Conservation (phyloP, 2,888 invertebrate species). For the Agrotis ipsilon region DNA sequence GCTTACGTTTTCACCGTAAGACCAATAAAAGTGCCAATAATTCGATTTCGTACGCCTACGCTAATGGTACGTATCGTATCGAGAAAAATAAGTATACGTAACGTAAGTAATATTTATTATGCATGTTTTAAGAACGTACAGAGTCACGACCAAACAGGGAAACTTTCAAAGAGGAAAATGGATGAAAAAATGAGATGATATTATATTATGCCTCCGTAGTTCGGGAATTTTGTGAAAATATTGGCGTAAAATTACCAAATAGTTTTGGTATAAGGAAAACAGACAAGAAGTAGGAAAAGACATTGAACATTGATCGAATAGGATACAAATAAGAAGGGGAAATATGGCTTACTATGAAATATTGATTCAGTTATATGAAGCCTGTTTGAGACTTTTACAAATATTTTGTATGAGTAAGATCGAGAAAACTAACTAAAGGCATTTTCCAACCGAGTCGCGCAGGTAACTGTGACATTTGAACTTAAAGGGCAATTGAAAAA, state of each 20-base stretch:
- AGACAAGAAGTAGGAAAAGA: constrained; percentile 5
- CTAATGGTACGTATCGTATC: not conserved
- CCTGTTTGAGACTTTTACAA: not conserved
- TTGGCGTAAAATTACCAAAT: constrained; percentile 41
- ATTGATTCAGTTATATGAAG: constrained; percentile 1
- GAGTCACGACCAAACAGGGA: constrained; percentile 27
- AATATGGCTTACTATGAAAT: constrained; percentile 9
- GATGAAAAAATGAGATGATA: constrained; percentile 28
- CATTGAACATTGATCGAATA: not conserved
- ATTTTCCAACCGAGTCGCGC: not conserved
- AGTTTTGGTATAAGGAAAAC: constrained; percentile 24
- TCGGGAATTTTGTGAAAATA: constrained; percentile 49
- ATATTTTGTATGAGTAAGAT: not conserved
- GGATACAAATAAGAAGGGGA: not conserved
- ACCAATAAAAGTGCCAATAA: not conserved
- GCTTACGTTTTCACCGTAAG: not conserved
- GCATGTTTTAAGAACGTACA: constrained; percentile 25
- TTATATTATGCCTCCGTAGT: constrained; percentile 44
- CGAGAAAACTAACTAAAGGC: not conserved
- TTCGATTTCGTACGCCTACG: not conserved
- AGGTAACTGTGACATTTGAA: too few relatives aligned
- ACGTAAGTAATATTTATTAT: not conserved
- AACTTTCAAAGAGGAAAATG: constrained; percentile 30
- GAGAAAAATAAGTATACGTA: not conserved
- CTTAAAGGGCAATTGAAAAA: too few relatives aligned